These are phyloP conservation scores for Muraenolepis orangiensis DNA, from an alignment of 2,797 vertebrate genomes.

Conservation along the genomic window DNA sequence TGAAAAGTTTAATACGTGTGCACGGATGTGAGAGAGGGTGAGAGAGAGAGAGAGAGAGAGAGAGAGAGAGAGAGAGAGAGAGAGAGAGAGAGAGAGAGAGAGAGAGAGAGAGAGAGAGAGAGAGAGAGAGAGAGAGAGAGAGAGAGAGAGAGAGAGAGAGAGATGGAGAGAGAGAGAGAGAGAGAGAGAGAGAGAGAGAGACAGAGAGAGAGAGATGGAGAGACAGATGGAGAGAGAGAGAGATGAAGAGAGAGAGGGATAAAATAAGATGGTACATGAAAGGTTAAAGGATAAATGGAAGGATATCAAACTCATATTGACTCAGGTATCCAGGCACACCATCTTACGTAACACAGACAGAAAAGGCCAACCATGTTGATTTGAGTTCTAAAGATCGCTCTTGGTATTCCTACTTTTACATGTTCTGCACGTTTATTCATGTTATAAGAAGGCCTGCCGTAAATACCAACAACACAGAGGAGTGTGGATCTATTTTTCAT, in stretches of 20 bases:
- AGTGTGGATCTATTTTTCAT: neutral
- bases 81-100: neutral
- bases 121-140: neutral
- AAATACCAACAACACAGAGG: neutral
- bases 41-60: neutral
- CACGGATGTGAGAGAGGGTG: neutral
- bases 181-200: neutral
- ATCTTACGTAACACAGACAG: neutral
- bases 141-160: neutral
- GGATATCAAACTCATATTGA: neutral
- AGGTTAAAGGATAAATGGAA: neutral
- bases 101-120: neutral
- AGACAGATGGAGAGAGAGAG: neutral
- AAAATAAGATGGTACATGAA: neutral
- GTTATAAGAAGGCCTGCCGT: neutral
- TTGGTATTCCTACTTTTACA: neutral
- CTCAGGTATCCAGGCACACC: neutral
- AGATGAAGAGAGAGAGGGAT: neutral
- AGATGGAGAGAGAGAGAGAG: neutral
- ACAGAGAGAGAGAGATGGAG: neutral
- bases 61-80: no score
- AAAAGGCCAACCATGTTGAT: neutral
- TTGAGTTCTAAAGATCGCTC: neutral
- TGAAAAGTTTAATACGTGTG: constrained; percentile 17
- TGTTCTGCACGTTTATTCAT: neutral